phyloP scores from a whole-genome alignment of 2,113 vertebrate genomes.

The Isichthys henryi region DNA sequence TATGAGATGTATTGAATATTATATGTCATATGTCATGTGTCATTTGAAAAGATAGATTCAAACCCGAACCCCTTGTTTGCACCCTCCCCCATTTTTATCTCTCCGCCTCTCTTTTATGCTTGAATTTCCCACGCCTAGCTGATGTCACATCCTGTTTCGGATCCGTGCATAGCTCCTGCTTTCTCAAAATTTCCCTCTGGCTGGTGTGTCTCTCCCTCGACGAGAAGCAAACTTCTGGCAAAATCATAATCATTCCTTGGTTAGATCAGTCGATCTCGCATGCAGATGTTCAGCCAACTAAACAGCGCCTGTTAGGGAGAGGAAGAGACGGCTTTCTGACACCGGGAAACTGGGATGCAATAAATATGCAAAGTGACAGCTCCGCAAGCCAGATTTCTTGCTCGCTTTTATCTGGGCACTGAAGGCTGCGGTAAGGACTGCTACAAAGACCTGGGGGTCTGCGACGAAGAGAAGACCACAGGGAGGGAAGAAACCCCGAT shows the following conservation, averaged over 20 bases:
- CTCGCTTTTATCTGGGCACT: conserved; percentile 57
- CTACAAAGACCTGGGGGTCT: conserved; percentile 26
- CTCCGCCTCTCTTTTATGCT: conserved; percentile 34
- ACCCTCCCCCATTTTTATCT: not conserved
- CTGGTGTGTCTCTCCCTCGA: conserved; percentile 31
- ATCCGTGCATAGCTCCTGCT: conserved; percentile 47
- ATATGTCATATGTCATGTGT: conserved; percentile 1
- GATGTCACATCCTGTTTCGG: conserved; percentile 73
- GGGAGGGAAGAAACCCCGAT: conserved; percentile 28
- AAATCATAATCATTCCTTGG: conserved; percentile 50
- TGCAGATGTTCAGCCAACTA: conserved; percentile 38
- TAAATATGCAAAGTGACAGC: conserved; percentile 70
- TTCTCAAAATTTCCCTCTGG: conserved; percentile 44
- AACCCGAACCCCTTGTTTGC: not conserved
- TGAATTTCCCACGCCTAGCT: conserved; percentile 66
- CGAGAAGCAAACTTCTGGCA: conserved; percentile 64
- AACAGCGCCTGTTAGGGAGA: conserved; percentile 39
- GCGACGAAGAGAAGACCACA: conserved; percentile 22
- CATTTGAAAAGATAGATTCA: not conserved
- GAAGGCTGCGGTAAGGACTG: conserved; percentile 44
- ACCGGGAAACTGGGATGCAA: conserved; percentile 52
- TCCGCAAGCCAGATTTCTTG: conserved; percentile 55
- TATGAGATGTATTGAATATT: not conserved
- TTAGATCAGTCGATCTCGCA: conserved; percentile 37
- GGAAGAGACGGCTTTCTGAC: conserved; percentile 32